Percentiles rank a stretch among this genome's conserved stretches.
These are phyloP conservation scores for Etheostoma nigrum DNA, from an alignment of 2,797 vertebrate genomes.

Conservation along the genomic window DNA sequence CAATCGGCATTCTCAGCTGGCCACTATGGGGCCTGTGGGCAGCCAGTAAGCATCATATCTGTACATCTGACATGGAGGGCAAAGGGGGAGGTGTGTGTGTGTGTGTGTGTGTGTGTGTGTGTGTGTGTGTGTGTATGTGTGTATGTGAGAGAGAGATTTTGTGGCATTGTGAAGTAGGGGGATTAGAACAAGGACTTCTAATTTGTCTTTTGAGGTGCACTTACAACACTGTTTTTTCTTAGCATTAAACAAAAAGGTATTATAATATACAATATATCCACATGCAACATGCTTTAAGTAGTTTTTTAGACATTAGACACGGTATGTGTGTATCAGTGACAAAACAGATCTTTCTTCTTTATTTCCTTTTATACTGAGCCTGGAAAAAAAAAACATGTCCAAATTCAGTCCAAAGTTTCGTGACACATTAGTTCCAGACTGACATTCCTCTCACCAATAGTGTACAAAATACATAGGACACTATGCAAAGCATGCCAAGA, in stretches of 20 bases:
- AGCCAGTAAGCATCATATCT: constrained; percentile 70
- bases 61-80: constrained; percentile 54
- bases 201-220: constrained; percentile 24
- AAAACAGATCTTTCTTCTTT: not conserved
- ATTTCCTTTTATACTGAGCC: constrained; percentile 14
- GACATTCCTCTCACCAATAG: constrained; percentile 8
- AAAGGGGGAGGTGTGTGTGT: constrained; percentile 9
- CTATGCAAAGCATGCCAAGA: constrained; percentile 31
- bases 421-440: not conserved
- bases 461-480: constrained; percentile 9
- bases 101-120: constrained; percentile 1
- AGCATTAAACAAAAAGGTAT: not conserved
- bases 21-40: constrained; percentile 57
- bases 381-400: not conserved
- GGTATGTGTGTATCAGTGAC: not conserved
- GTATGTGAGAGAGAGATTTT: no score
- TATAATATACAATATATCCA: not conserved
- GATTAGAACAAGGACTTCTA: constrained; percentile 13
- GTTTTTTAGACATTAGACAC: not conserved
- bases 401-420: constrained; percentile 2
- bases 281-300: no score
- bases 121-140: not conserved
- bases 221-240: not conserved
- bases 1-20: constrained; percentile 65
- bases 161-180: no score